Evolutionary conservation across 2,113 vertebrate species (phyloP), one percentile per base, ranked within the genome.

Genomic region (Calonectris borealis): DNA sequence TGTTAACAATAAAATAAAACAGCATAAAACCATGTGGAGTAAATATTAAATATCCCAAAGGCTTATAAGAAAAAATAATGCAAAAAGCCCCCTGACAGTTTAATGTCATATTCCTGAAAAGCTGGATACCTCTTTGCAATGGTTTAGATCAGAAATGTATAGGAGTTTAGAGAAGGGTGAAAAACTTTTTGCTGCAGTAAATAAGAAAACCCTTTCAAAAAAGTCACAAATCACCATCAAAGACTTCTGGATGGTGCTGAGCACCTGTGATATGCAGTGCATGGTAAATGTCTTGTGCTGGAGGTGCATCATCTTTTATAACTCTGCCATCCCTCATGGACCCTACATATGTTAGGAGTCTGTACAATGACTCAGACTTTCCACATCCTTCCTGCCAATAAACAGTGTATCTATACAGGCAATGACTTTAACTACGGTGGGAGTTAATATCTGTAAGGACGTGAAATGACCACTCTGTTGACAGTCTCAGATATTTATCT

Each of bases 381-480:
- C 52, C 84, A 79, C 9, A 18, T 69, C 66, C 49, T 95, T 87
- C 40, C 49, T 79, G 49, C 18, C 65, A 80, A 79, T 42, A 90
- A 97, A 44, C 55, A 73, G 48, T 64, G 61, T 44, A 91, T 91
- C 61, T 81, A 32, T 40, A 66, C 12, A 82, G 69, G 40, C 55
- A 75, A n/a, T 78, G 72, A 71, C 48, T 93, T 91, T 81, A 71
- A 58, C 46, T 83, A 7, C 25, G 52, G 81, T 85, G 61, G 77
- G 89, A 94, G 65, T 62, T 93, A 91, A 46, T 89, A 89, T 71
- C 55, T 95, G 38, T 71, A 82, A 64, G 65, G 61, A 85, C 65
- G 42, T 91, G 71, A 94, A 96, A 95, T 84, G 94, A 90, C 91
- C 94, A 94, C 85, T 83, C 42, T 88, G 83, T 78, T 96, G 94